Conservation (phyloP, 2,888 invertebrate genomes). For the Drosophila peninsularis region DNA sequence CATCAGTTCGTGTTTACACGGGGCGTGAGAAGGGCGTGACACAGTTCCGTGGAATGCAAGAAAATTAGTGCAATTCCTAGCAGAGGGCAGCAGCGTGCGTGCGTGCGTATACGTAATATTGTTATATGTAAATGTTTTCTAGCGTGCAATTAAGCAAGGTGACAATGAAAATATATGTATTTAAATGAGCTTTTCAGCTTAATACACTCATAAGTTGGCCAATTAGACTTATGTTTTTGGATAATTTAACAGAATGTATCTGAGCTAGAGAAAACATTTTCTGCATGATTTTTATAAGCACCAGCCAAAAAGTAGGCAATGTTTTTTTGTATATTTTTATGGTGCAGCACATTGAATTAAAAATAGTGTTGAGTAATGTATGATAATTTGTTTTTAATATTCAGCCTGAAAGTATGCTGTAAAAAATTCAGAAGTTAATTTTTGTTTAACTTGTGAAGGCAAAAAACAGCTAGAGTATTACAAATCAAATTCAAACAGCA, state of each 20-base stretch:
- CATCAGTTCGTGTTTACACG: conserved; percentile 47
- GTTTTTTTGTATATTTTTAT: background rate
- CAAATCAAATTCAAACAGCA: too few relatives aligned
- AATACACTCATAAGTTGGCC: background rate
- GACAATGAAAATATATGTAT: background rate
- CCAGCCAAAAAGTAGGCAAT: background rate
- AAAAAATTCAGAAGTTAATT: background rate
- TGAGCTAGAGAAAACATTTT: background rate
- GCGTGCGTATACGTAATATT: conserved; percentile 33
- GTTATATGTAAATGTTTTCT: conserved; percentile 1
- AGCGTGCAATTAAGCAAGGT: background rate
- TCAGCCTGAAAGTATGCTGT: background rate
- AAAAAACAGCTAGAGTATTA: too few relatives aligned
- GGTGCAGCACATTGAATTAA: too few relatives aligned
- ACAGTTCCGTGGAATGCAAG: conserved; percentile 40
- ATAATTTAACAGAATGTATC: background rate
- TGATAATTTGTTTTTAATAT: background rate
- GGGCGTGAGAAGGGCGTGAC: conserved; percentile 51
- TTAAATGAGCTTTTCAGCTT: background rate
- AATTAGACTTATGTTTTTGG: background rate
- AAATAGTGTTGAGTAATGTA: background rate
- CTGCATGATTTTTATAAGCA: background rate
- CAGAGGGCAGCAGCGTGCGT: conserved; percentile 9
- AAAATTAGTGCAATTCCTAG: conserved; percentile 39
- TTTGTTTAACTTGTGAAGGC: too few relatives aligned